Evolutionary conservation across 2,888 invertebrate species (phyloP), one percentile per base, ranked within the genome.

Genomic region (Homarus gammarus): DNA sequence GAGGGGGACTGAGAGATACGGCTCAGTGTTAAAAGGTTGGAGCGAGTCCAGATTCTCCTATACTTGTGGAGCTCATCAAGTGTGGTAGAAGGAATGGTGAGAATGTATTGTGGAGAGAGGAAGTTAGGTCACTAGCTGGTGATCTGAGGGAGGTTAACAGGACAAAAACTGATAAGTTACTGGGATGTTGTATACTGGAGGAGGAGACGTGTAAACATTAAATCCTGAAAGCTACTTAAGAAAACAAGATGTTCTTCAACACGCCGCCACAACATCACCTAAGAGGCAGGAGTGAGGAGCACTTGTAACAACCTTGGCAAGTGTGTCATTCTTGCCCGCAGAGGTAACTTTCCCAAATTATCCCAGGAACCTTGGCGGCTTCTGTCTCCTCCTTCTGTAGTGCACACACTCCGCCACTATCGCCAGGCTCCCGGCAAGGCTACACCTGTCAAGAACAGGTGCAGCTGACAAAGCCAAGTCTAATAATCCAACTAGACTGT

Each of bases 301-400:
- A 18, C 56, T 22, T 18, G 27, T 10, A 64, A 8, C 64, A 27
- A 5, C 22, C 64, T 64, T 64, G 64, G 64, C 64, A 64, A 64
- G 64, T n/a, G 64, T 27, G 22, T 64, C 64, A 3, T 27, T 64
- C 64, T 64, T 27, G n/a, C 64, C 15, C 56, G 3, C 56, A 56
- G 27, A 64, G 64, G 64, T 64, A 64, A 64, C 64, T 27, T 27
- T 64, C 73, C 73, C 73, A 38, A 38, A 40, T 44, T 75, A 38
- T n/a, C 40, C 73, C 40, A n/a, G 22, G 38, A 73, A 38, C 73
- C 38, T 73, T 40, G 38, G 40, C 73, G 38, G 40, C 73, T 73
- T 73, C n/a, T 2, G 10, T 22, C 22, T 44, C 8, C 40, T 44
- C 40, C 38, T 6, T 12, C 40, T 2, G 40, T n/a, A 73, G n/a